These are phyloP conservation scores for Vombatus ursinus DNA, from an alignment of 2,113 vertebrate species.

Conservation along the genomic window DNA sequence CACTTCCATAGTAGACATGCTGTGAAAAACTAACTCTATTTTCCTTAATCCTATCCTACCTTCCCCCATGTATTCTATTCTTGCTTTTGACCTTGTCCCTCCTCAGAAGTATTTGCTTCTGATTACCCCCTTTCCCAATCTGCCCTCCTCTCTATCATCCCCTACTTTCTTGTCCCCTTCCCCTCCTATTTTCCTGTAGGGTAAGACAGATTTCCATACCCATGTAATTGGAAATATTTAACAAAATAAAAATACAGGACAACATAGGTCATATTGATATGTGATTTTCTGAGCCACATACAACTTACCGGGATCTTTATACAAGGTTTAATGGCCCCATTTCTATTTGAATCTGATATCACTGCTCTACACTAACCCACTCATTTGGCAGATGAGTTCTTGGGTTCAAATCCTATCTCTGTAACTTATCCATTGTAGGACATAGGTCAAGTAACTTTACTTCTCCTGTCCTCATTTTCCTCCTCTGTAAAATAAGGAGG, in stretches of 20 bases:
- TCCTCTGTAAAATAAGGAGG: not conserved
- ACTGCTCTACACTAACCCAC: not conserved
- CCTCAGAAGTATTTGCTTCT: too few relatives aligned
- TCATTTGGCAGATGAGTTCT: too few relatives aligned
- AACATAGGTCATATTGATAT: not conserved
- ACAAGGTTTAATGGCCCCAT: not conserved
- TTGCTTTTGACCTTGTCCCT: too few relatives aligned
- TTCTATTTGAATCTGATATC: not conserved
- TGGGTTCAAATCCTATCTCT: not conserved
- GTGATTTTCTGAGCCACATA: not conserved
- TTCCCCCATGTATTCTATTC: too few relatives aligned
- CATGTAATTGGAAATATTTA: not conserved
- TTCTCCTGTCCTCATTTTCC: not conserved
- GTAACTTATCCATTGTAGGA: not conserved
- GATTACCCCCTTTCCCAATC: too few relatives aligned
- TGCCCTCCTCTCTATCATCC: too few relatives aligned
- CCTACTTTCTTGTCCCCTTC: too few relatives aligned
- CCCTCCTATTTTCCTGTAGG: too few relatives aligned
- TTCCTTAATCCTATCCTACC: too few relatives aligned
- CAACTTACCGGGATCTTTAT: not conserved
- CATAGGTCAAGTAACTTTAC: not conserved
- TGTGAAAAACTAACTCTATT: too few relatives aligned
- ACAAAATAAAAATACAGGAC: not conserved
- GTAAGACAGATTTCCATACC: too few relatives aligned
- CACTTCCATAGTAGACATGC: too few relatives aligned